These are phyloP conservation scores for Andrena marginata DNA, from an alignment of 2,888 invertebrate species.

Conservation along the genomic window DNA sequence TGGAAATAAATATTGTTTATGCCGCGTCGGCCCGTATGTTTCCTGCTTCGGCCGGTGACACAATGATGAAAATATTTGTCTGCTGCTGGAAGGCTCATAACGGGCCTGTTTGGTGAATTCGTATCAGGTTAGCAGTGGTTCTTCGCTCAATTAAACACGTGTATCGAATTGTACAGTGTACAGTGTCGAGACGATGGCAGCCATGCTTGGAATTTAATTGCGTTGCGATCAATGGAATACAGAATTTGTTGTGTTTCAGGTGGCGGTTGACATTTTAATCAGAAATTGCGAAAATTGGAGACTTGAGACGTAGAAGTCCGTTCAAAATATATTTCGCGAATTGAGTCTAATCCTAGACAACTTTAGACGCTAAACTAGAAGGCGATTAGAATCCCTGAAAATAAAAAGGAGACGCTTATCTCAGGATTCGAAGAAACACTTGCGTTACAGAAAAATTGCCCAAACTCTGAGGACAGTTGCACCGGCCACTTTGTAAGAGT, in stretches of 20 bases:
- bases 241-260: no score
- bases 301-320: no score
- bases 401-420: background rate
- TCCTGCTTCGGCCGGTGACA: background rate
- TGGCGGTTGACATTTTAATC: no score
- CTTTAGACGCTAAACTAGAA: no score
- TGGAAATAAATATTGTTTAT: background rate
- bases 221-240: no score
- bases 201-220: no score
- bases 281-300: no score
- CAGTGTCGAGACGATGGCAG: no score
- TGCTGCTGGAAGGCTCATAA: background rate
- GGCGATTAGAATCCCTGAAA: no score
- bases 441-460: background rate
- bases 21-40: background rate
- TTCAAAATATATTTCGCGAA: no score
- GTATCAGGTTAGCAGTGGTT: background rate
- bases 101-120: background rate
- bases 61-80: constrained; percentile 1
- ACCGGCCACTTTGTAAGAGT: background rate
- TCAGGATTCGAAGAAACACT: background rate
- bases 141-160: background rate
- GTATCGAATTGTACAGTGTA: background rate
- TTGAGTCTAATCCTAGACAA: no score
- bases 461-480: background rate